Base-by-base conservation (phyloP, 2,888 invertebrate species). In the Parasteatoda lunata region DNA sequence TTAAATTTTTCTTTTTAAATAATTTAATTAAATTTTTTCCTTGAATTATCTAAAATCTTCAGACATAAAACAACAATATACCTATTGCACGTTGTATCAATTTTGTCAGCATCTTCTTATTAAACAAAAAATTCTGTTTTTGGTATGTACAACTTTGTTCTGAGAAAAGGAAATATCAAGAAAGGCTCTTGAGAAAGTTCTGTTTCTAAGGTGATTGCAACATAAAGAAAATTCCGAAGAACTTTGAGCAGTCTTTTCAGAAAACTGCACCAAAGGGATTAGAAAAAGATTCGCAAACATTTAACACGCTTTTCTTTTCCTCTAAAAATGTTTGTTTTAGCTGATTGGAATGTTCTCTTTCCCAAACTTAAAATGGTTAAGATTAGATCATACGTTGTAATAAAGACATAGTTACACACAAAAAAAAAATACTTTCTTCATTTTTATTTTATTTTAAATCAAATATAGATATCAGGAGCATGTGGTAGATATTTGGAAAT, bases 191-290 rank as follows among this genome's bases (percentile, higher is more conserved):
- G 48, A 64, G 54, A 30, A 64, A 51, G 47, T 64, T 75, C 59
- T 75, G 59, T 68, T 68, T 77, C 13, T 65, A 64, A 59, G 64
- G 72, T 52, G 49, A 48, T 11, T 47, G 72, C 72, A 52, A 73
- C 76, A 65, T 48, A 59, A 76, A 65, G n/a, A 47, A 47, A 76
- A 65, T 47, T 11, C 76, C n/a, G 45, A 8, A 45, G 66, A 77
- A 77, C 77, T 77, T 15, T 1, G 51, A 6, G n/a, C 4, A 13
- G 80, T 48, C 65, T 66, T 80, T 66, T 65, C 66, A 72, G 66
- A 45, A 54, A 80, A 80, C 72, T 64, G 52, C 80, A 52, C 80
- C 80, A n/a, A 11, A 47, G 80, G 80, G 80, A 80, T 11, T 13
- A 66, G 13, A 80, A 51, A 64, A 54, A 54, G 54, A 54, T 54